Evolutionary conservation across 2,797 vertebrate genomes (phyloP).

Genomic region (Fundulus diaphanus): DNA sequence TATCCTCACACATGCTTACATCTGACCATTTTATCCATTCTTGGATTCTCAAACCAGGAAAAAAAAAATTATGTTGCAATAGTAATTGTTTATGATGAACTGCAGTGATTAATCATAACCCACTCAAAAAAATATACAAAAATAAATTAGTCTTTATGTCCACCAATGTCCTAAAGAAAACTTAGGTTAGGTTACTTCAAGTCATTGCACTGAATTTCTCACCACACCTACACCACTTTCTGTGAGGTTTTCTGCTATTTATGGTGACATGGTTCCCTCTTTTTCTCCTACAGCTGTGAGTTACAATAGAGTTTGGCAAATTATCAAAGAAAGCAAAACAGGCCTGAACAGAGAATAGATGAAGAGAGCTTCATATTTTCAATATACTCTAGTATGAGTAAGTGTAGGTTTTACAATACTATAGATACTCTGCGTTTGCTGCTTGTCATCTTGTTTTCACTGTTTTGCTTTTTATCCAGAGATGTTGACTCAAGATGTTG

Average conservation of each 20-base stretch:
- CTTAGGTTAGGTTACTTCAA: not conserved
- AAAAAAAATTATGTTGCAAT: not conserved
- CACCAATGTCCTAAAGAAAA: not conserved
- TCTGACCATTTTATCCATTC: not conserved
- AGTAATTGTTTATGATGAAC: not conserved
- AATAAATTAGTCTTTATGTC: not conserved
- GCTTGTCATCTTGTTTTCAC: too few relatives aligned
- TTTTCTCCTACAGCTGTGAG: not conserved
- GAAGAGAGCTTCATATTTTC: not conserved
- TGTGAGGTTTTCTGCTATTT: not conserved
- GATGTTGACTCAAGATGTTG: too few relatives aligned
- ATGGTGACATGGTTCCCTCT: not conserved
- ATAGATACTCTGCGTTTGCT: too few relatives aligned
- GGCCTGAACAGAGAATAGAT: constrained; percentile 25
- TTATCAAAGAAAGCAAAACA: not conserved
- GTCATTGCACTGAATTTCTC: not conserved
- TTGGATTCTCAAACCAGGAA: not conserved
- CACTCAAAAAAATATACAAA: not conserved
- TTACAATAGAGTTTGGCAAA: not conserved
- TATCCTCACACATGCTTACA: not conserved
- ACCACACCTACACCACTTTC: not conserved
- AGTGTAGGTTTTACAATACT: too few relatives aligned
- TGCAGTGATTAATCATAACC: not conserved
- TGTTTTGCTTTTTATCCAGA: too few relatives aligned
- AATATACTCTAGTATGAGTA: too few relatives aligned